Conservation (phyloP, 2,888 invertebrate species). For the Agrotis exclamationis region DNA sequence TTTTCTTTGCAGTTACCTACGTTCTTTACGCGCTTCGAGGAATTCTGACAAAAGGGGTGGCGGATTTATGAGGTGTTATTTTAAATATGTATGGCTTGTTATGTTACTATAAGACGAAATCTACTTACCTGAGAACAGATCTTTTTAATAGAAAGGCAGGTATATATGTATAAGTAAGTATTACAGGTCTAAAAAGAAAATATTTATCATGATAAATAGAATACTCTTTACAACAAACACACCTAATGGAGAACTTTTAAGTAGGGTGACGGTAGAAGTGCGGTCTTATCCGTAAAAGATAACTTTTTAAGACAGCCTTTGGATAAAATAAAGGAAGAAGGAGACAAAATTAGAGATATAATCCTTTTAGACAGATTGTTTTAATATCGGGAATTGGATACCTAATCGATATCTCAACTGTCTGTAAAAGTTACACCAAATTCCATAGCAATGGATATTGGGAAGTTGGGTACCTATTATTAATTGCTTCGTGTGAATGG, state of each 20-base stretch:
- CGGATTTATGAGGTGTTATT: slow-evolving; percentile 1
- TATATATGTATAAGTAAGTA: too few species aligned
- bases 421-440: not conserved
- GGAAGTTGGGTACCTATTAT: not conserved
- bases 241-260: too few species aligned
- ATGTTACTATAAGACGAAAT: not conserved
- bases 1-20: slow-evolving; percentile 7
- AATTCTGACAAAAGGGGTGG: slow-evolving; percentile 3
- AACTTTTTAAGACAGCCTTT: too few species aligned
- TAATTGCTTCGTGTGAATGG: slow-evolving; percentile 14
- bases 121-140: not conserved
- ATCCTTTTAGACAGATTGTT: too few species aligned
- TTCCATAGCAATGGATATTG: slow-evolving; percentile 1
- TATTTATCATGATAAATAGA: too few species aligned
- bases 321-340: too few species aligned
- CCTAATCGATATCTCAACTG: not conserved
- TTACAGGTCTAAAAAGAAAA: not conserved
- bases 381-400: slow-evolving; percentile 6
- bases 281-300: too few species aligned
- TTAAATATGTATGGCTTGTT: not conserved
- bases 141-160: too few species aligned
- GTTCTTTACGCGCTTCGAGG: not conserved
- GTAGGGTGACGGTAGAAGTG: too few species aligned
- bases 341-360: too few species aligned
- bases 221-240: too few species aligned